phyloP scores from a whole-genome alignment of 30 jellyfish, hydroid and myxozoan species.

The Calvadosia cruxmelitensis region DNA sequence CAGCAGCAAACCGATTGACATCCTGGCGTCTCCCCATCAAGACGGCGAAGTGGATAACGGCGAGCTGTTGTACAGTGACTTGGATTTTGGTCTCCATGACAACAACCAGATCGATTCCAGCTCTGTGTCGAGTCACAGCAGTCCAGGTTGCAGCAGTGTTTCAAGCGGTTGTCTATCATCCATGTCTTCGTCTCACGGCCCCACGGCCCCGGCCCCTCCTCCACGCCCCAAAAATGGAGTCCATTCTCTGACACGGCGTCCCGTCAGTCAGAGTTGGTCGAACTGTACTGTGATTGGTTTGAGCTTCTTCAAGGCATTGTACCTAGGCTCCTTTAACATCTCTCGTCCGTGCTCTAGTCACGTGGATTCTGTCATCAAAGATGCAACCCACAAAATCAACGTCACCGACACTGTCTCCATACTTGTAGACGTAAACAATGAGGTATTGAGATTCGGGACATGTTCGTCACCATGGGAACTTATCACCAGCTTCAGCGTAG shows the following conservation, averaged over 20 bases:
- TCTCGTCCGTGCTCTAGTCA: conserved; percentile 25
- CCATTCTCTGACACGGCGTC: conserved; percentile 46
- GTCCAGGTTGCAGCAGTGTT: neutral
- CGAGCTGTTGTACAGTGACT: conserved; percentile 52
- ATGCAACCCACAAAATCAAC: conserved; percentile 52
- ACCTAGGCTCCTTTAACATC: conserved; percentile 53
- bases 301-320: conserved; percentile 40
- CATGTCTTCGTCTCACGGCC: neutral
- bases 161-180: neutral
- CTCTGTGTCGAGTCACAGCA: neutral
- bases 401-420: conserved; percentile 59
- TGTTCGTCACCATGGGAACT: conserved; percentile 55
- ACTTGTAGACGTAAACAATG: conserved; percentile 38
- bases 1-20: conserved; percentile 42
- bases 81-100: conserved; percentile 30
- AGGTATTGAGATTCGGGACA: conserved; percentile 30
- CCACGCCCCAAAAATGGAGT: conserved; percentile 39
- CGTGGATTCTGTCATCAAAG: conserved; percentile 50
- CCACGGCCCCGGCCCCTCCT: conserved; percentile 56
- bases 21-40: conserved; percentile 9
- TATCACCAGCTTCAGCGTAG: conserved; percentile 38
- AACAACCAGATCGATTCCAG: neutral
- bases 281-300: conserved; percentile 30
- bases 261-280: conserved; percentile 44
- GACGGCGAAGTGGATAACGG: neutral